Conservation (phyloP, 2,888 invertebrate genomes). For the Strigamia crassipes region DNA sequence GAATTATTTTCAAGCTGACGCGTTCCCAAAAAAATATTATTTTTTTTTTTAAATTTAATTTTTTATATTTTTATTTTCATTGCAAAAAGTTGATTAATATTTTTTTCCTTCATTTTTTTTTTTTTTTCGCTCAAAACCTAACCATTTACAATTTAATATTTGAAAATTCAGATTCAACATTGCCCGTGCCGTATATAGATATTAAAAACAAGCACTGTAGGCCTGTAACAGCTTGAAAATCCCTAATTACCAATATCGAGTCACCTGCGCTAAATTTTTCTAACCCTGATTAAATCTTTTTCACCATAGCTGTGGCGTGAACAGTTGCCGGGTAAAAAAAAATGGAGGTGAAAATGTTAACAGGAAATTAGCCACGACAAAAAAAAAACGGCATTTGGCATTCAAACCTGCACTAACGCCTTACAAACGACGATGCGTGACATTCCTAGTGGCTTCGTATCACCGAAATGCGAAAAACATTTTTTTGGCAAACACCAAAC, state of each 20-base stretch:
- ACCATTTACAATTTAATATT: neutral
- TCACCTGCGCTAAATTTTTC: slow-evolving; percentile 12
- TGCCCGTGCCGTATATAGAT: neutral
- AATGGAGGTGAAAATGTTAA: slow-evolving; percentile 10
- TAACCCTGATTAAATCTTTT: slow-evolving; percentile 24
- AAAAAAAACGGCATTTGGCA: neutral
- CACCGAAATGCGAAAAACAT: neutral
- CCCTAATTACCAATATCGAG: slow-evolving; percentile 14
- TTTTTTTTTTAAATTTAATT: too few relatives aligned
- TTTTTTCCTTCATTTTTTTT: too few relatives aligned
- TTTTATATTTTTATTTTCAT: too few relatives aligned
- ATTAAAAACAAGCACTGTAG: neutral
- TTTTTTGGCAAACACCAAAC: neutral
- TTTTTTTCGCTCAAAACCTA: too few relatives aligned
- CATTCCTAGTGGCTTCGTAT: neutral
- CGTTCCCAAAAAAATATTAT: too few relatives aligned
- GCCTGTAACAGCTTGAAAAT: neutral
- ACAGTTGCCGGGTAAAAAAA: neutral
- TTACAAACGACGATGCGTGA: neutral
- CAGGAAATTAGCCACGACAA: slow-evolving; percentile 26
- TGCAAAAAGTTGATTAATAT: too few relatives aligned
- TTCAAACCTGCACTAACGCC: neutral
- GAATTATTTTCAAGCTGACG: too few relatives aligned
- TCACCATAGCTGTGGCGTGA: neutral
- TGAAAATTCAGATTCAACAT: neutral